Percentiles rank a stretch among this genome's conserved stretches.
Conservation (phyloP, 2,888 invertebrate genomes). For the Azorinus chamasolen region DNA sequence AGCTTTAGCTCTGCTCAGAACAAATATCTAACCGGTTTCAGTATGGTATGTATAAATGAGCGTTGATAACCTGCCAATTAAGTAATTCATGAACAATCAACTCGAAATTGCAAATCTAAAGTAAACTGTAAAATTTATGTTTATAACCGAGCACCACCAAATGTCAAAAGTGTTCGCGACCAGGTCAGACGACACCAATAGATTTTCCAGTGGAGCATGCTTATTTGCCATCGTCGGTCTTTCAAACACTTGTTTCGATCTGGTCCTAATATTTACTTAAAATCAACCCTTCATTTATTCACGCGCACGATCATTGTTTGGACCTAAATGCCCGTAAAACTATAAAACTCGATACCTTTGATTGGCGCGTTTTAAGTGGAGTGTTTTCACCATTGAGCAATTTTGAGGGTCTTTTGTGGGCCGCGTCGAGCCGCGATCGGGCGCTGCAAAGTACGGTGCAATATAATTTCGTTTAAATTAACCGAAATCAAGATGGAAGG, state of each 20-base stretch:
- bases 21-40: too few relatives aligned
- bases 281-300: conserved; percentile 66
- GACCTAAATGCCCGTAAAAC: conserved; percentile 69
- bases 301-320: conserved; percentile 64
- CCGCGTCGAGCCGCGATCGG: conserved; percentile 30
- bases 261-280: conserved; percentile 54
- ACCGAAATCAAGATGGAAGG: conserved; percentile 48
- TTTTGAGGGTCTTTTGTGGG: conserved; percentile 58
- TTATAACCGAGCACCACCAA: too few relatives aligned
- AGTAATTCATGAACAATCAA: too few relatives aligned
- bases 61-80: too few relatives aligned
- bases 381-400: conserved; percentile 57
- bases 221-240: too few relatives aligned
- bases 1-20: too few relatives aligned
- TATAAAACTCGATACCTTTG: conserved; percentile 69
- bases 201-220: too few relatives aligned
- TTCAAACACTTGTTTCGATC: too few relatives aligned
- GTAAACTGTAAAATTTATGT: neutral
- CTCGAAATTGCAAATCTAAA: too few relatives aligned
- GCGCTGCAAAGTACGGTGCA: conserved; percentile 36
- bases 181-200: too few relatives aligned
- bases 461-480: conserved; percentile 60
- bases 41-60: too few relatives aligned
- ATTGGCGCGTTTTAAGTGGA: conserved; percentile 44
- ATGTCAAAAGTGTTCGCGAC: too few relatives aligned